Conservation (phyloP, 23 tunicate genomes). For the Phallusia fumigata region DNA sequence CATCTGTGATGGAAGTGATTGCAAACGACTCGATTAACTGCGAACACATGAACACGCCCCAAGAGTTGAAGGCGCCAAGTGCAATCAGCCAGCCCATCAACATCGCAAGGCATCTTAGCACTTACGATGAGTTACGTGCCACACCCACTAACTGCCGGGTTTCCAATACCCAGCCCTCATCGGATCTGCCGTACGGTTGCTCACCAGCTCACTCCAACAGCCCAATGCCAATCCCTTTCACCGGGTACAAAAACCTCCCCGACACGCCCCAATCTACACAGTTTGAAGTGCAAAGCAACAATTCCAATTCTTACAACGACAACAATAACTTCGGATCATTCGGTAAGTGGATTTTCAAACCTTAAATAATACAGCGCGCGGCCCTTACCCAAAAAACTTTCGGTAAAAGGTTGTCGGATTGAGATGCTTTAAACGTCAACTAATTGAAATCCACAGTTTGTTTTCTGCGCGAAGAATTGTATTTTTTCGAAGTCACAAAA, state of each 20-base stretch:
- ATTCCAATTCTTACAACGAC: background rate
- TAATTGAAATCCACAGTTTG: too few relatives aligned
- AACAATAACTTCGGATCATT: background rate
- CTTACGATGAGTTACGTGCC: background rate
- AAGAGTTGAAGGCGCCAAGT: background rate
- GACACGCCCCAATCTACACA: background rate
- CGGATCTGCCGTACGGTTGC: background rate
- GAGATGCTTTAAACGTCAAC: too few relatives aligned
- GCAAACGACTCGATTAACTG: constrained; percentile 21
- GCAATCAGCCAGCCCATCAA: constrained; percentile 2
- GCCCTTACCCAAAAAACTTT: too few relatives aligned
- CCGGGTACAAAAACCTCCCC: background rate
- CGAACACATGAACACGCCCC: background rate
- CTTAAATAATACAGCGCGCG: too few relatives aligned
- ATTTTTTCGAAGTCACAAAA: too few relatives aligned
- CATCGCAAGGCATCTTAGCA: background rate
- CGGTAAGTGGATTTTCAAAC: background rate
- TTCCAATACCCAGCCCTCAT: background rate
- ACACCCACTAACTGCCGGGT: background rate
- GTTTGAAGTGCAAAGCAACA: background rate
- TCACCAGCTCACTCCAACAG: constrained; percentile 23
- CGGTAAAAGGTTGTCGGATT: too few relatives aligned
- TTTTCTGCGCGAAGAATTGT: too few relatives aligned
- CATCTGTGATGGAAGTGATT: constrained; percentile 52
- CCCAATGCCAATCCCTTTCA: constrained; percentile 14